Conservation (phyloP, 30 jellyfish, hydroid and myxozoan species). For the Hydractinia symbiolongicarpus region DNA sequence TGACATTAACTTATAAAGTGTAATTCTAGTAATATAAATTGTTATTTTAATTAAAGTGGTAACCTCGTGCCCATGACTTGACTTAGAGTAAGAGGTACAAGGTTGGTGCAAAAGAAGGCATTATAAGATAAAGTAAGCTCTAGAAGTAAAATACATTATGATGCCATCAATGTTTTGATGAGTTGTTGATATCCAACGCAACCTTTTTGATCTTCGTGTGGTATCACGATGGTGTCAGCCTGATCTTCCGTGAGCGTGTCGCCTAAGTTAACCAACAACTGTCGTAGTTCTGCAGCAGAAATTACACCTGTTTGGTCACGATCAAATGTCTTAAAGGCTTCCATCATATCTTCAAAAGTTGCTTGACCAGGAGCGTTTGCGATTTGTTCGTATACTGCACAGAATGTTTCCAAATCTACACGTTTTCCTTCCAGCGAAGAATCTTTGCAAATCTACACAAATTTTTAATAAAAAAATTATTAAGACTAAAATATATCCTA, state of each 20-base stretch:
- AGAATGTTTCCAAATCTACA: conserved; percentile 77
- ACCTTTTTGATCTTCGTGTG: conserved; percentile 84
- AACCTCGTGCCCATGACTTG: no score
- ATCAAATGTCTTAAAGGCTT: conserved; percentile 86
- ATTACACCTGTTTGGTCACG: conserved; percentile 87
- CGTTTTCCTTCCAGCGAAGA: conserved; percentile 73
- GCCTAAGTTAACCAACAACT: conserved; percentile 66
- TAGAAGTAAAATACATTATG: conserved; percentile 18
- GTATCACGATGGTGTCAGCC: conserved; percentile 66
- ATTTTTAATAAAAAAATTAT: not conserved
- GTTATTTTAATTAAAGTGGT: no score
- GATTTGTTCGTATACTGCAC: conserved; percentile 72
- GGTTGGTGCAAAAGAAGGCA: no score
- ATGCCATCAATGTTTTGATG: conserved; percentile 80
- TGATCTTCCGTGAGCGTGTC: conserved; percentile 92
- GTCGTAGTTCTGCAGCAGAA: conserved; percentile 89
- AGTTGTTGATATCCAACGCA: conserved; percentile 66
- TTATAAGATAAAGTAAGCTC: no score
- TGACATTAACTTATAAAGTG: no score
- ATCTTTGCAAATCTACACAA: conserved; percentile 36
- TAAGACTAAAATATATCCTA: not conserved
- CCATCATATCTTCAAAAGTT: conserved; percentile 84
- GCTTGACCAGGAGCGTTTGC: conserved; percentile 64
- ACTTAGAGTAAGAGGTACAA: no score
- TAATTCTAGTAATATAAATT: no score